Evolutionary conservation across 2,113 vertebrate species (phyloP), one percentile per base, ranked within the genome.

Genomic region (Porphyrio hochstetteri): DNA sequence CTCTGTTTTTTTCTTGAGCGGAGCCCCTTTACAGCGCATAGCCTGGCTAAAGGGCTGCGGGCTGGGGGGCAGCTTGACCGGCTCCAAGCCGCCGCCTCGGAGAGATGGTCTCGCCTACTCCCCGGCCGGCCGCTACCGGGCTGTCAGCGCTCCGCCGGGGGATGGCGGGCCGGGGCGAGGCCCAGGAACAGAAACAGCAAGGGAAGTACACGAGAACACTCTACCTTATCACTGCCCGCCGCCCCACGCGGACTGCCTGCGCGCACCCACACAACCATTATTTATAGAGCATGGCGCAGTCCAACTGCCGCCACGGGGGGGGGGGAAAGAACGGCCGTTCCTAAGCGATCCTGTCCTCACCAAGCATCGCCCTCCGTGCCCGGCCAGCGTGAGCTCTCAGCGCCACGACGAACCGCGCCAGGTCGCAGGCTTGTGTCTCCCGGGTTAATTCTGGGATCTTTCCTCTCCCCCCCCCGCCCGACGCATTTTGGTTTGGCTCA

Each of bases 1-100:
- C 70, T 97, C 91, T 20, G 98, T 93, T 98, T 99, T 99, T 97
- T 99, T 99, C 98, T 98, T 98, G 94, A 98, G 98, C 97, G 98
- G 97, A 91, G 98, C 98, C 97, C 98, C 98, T 98, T 93, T 97
- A 95, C 97, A 95, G 98, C 95, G 97, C 98, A 99, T 99, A 97
- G 98, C 98, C 98, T 94, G 98, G 93, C 97, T 68, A 92, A 74
- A 96, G 82, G 91, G 96, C 94, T 82, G 95, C 81, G 82, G 84
- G 89, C 80, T 91, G 95, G 82, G 93, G 96, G 96, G 96, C 98
- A 98, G 98, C 96, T 98, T 98, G 97, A 96, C 96, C 78, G 56
- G 69, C 86, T 95, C 60, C 79, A 76, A 91, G 86, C 93, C 56
- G 92, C 84, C 61, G 84, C 91, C 59, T 70, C 48, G 25, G 40